A percentile compares a stretch with the other conserved stretches of the same genome.
Evolutionary conservation across 2,888 invertebrate species (phyloP).

Genomic region (Amblyjoppa fuscipennis): DNA sequence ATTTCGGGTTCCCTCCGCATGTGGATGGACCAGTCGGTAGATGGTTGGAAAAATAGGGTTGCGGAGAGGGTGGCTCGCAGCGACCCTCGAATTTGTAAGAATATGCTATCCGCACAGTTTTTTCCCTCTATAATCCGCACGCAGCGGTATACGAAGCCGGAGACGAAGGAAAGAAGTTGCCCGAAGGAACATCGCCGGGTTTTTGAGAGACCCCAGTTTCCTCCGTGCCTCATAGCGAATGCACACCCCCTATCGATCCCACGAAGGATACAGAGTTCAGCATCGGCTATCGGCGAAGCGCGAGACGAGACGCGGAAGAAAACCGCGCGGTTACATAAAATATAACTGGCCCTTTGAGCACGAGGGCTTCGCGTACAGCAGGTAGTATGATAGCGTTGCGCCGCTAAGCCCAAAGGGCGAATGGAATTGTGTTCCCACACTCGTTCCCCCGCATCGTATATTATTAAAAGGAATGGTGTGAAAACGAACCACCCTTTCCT

Average conservation of each 20-base stretch:
- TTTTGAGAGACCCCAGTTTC: slow-evolving; percentile 27
- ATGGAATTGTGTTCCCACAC: slow-evolving; percentile 24
- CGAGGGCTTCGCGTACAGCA: slow-evolving; percentile 1
- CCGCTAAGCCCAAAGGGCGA: slow-evolving; percentile 9
- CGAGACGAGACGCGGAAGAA: slow-evolving; percentile 30
- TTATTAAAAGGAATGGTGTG: not conserved
- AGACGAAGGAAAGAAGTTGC: slow-evolving; percentile 6
- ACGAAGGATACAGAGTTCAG: slow-evolving; percentile 2
- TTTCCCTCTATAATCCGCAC: slow-evolving; percentile 35
- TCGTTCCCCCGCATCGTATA: slow-evolving; percentile 4
- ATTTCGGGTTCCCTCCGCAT: not conserved
- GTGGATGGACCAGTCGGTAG: slow-evolving; percentile 1
- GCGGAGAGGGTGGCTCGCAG: slow-evolving; percentile 24
- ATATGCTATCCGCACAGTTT: slow-evolving; percentile 41
- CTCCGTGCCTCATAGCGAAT: slow-evolving; percentile 15
- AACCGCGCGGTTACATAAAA: slow-evolving; percentile 31
- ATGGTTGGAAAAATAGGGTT: slow-evolving; percentile 28
- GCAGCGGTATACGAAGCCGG: not conserved
- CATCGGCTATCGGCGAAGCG: slow-evolving; percentile 31
- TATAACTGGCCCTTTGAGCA: slow-evolving; percentile 30
- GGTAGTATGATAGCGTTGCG: slow-evolving; percentile 22
- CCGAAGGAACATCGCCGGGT: slow-evolving; percentile 28
- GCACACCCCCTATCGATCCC: slow-evolving; percentile 33
- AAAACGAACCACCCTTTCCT: slow-evolving; percentile 2
- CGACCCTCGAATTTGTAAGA: slow-evolving; percentile 44